Percentiles rank a stretch among this genome's conserved stretches.
phyloP scores from a whole-genome alignment of 1,140 invertebrate genomes.

The Atta cephalotes region DNA sequence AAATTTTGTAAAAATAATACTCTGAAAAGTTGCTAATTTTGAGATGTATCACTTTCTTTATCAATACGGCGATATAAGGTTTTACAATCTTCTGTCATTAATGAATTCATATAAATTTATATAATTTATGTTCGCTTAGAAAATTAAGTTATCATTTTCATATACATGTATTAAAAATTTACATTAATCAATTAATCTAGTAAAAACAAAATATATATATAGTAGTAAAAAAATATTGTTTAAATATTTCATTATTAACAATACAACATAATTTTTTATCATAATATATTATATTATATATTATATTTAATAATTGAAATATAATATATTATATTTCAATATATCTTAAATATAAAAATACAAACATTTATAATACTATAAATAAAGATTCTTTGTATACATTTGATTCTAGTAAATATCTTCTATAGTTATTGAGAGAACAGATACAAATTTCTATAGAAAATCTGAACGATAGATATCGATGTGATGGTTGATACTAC shows the following conservation, averaged over 20 bases:
- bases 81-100: no score
- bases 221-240: neutral
- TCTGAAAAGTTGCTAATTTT: no score
- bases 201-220: neutral
- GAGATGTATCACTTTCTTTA: no score
- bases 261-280: neutral
- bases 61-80: no score
- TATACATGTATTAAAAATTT: no score
- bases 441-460: neutral
- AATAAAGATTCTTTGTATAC: neutral
- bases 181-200: neutral
- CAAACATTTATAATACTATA: neutral
- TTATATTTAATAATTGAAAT: no score
- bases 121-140: neutral
- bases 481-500: slow-evolving; percentile 70
- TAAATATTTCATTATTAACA: neutral
- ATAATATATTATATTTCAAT: neutral
- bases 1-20: no score
- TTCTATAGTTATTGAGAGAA: neutral
- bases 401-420: neutral
- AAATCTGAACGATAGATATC: slow-evolving; percentile 66
- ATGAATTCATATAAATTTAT: neutral
- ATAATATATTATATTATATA: neutral
- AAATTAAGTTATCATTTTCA: neutral
- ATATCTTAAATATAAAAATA: neutral